These are phyloP conservation scores for Eucriotettix oculatus DNA, from an alignment of 2,888 invertebrate genomes.

Conservation along the genomic window DNA sequence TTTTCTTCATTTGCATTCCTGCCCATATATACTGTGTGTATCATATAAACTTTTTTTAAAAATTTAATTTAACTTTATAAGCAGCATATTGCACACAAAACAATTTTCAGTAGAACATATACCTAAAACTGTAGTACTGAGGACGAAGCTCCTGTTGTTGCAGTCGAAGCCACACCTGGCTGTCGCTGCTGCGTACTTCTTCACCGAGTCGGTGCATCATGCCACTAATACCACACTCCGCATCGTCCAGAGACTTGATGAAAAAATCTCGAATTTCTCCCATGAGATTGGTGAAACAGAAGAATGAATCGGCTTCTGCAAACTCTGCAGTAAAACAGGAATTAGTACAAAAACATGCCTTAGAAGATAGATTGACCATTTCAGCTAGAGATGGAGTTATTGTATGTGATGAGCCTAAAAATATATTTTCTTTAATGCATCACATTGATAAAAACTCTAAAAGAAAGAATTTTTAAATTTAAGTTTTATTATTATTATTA, in stretches of 20 bases:
- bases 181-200: conserved; percentile 61
- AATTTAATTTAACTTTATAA: too few species aligned
- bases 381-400: too few species aligned
- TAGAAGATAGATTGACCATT: too few species aligned
- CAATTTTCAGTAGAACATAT: conserved; percentile 6
- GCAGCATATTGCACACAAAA: too few species aligned
- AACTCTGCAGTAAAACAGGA: conserved; percentile 38
- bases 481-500: too few species aligned
- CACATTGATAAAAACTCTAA: too few species aligned
- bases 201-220: conserved; percentile 73
- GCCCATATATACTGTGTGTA: too few species aligned
- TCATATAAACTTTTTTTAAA: too few species aligned
- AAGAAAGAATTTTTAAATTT: too few species aligned
- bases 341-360: not conserved
- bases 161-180: conserved; percentile 56
- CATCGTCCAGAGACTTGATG: conserved; percentile 87
- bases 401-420: too few species aligned
- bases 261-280: conserved; percentile 94
- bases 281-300: conserved; percentile 97
- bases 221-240: conserved; percentile 76
- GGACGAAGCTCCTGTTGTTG: conserved; percentile 76
- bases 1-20: too few species aligned
- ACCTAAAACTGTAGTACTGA: conserved; percentile 92
- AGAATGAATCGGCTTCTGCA: conserved; percentile 96
- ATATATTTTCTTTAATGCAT: too few species aligned